Percentiles rank a stretch among this genome's conserved stretches.
Conservation (phyloP, 2,888 invertebrate species). For the Cancer borealis region DNA sequence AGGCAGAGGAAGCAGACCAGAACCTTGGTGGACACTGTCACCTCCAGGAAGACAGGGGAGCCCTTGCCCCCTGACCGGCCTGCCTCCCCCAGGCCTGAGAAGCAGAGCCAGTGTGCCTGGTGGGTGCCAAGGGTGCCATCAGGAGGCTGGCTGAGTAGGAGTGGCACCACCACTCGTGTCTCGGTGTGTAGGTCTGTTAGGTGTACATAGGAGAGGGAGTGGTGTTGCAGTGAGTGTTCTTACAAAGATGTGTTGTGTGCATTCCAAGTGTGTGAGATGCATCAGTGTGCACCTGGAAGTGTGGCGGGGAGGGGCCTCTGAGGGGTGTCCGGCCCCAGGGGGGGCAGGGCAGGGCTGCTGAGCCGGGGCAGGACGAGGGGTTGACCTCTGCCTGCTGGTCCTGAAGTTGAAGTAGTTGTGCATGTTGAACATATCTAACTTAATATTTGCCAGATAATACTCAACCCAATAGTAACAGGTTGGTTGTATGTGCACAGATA, state of each 20-base stretch:
- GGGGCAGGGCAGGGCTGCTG: neutral
- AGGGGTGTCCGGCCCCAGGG: neutral
- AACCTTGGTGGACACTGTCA: neutral
- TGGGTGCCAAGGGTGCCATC: neutral
- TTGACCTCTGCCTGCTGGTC: neutral
- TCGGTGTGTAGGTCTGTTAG: neutral
- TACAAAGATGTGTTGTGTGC: slow-evolving; percentile 67
- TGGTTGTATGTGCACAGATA: slow-evolving; percentile 39
- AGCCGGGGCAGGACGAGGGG: neutral
- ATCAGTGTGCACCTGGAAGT: slow-evolving; percentile 59
- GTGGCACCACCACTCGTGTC: neutral
- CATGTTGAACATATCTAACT: slow-evolving; percentile 45
- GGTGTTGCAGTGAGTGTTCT: slow-evolving; percentile 64
- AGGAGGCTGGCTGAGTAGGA: neutral
- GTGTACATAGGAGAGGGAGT: slow-evolving; percentile 67
- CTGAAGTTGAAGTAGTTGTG: slow-evolving; percentile 25
- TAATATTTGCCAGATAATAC: slow-evolving; percentile 42
- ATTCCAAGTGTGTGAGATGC: slow-evolving; percentile 68
- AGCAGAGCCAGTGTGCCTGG: neutral
- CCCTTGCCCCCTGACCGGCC: neutral
- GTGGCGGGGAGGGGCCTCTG: neutral
- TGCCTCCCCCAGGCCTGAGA: slow-evolving; percentile 12
- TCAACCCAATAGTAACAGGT: slow-evolving; percentile 41
- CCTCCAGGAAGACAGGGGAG: neutral
- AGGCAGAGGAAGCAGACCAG: neutral